phyloP scores from a whole-genome alignment of 2,113 vertebrate genomes.

The Ceyx cyanopectus region DNA sequence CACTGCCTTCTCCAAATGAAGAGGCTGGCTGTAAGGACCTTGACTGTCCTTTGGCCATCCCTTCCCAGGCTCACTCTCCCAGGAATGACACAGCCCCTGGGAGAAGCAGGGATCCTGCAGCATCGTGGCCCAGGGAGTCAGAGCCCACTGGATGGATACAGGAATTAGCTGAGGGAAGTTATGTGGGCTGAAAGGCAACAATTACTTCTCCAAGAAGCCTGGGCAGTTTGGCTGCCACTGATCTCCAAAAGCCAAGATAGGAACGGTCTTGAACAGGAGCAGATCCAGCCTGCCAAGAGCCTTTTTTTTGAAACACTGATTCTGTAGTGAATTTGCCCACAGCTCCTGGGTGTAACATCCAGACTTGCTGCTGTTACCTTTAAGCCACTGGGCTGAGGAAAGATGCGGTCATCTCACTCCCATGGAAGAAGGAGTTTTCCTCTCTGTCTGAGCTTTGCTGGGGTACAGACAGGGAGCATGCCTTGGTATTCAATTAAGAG shows the following conservation, averaged over 20 bases:
- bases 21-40: background rate
- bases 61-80: background rate
- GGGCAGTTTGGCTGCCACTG: background rate
- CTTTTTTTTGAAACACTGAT: background rate
- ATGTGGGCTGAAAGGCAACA: background rate
- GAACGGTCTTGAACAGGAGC: background rate
- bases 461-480: background rate
- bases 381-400: background rate
- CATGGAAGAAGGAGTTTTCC: background rate
- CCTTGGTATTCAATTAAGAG: constrained; percentile 11
- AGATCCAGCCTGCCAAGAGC: background rate
- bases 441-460: background rate
- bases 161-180: background rate
- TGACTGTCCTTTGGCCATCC: background rate
- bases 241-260: background rate
- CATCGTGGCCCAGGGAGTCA: background rate
- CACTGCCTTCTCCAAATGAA: background rate
- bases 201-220: background rate
- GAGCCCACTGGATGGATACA: background rate
- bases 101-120: background rate
- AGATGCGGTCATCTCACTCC: background rate
- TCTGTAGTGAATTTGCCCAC: background rate
- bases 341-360: background rate
- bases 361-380: background rate
- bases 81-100: fast-evolving